Base-by-base conservation (phyloP, 2,797 vertebrate genomes). In the Artibeus lituratus region DNA sequence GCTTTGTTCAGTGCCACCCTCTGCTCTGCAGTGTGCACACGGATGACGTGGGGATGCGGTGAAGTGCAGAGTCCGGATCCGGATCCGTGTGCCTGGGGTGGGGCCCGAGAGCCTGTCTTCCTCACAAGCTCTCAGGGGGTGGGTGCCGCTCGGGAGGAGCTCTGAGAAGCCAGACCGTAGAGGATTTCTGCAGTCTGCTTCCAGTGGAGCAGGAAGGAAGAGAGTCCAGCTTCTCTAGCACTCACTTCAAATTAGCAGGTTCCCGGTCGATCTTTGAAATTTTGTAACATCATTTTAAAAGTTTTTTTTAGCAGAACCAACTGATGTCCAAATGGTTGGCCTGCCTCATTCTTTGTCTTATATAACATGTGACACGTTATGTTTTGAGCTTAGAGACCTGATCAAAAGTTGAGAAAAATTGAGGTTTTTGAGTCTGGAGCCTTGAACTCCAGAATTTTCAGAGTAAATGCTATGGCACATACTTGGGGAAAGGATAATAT, bases 371-470 rank as follows among this genome's bases (percentile, higher is more conserved):
- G 35, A 42, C 9, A 5, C 15, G 47, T 74, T 35, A 55, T 77
- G 72, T 72, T 96, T 92, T 88, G 57, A 94, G 44, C 35, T 94
- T 65, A 67, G 39, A 87, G 53, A 73, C 11, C 7, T 29, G 76
- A 88, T 70, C 21, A 32, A 59, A 39, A 67, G 44, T 49, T 74
- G 42, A 74, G 65, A 85, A 92, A 65, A 49, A 37, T 10, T 42
- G 29, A 15, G 9, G 10, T n/a, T 87, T 87, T 35, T 57, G 47
- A 77, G 5, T 21, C 53, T 57, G 37, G 89, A 69, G 24, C 11
- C 26, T 76, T 59, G 49, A 55, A 77, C 49, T 55, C 92, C 29
- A 80, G 35, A 65, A 72, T 57, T 90, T 96, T 81, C 10, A 35
- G 74, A 83, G 51, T 53, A 87, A 67, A 81, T 53, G 10, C 80